A percentile compares a stretch with the other conserved stretches of the same genome.
These are phyloP conservation scores for Boleophthalmus pectinirostris DNA, from an alignment of 2,113 vertebrate genomes.

Conservation along the genomic window DNA sequence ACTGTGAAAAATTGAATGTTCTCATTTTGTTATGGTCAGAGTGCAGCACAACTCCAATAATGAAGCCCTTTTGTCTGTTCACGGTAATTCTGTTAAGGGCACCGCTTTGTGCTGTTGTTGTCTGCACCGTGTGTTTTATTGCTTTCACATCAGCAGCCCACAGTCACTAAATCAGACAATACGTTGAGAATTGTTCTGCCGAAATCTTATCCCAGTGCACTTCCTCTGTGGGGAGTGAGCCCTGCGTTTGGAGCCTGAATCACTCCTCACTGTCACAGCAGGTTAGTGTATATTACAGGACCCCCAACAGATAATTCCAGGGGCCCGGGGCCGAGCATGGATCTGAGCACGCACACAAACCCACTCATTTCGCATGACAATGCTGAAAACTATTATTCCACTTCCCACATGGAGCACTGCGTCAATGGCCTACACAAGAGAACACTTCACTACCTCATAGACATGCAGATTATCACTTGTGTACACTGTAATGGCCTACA, in stretches of 20 bases:
- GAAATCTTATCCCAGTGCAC: conserved; percentile 22
- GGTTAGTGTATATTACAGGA: conserved; percentile 68
- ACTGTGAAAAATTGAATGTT: conserved; percentile 13
- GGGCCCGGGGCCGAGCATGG: conserved; percentile 40
- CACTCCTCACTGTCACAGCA: conserved; percentile 70
- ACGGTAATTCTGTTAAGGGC: conserved; percentile 23
- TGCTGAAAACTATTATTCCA: conserved; percentile 28
- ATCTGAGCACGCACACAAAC: conserved; percentile 23
- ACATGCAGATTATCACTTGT: not conserved
- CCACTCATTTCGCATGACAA: conserved; percentile 33
- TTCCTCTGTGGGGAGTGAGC: conserved; percentile 46
- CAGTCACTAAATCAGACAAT: conserved; percentile 46
- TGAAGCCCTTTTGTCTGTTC: conserved; percentile 15
- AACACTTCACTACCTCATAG: not conserved
- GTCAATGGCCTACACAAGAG: conserved; percentile 15
- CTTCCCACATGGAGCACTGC: conserved; percentile 39
- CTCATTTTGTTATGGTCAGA: conserved; percentile 4
- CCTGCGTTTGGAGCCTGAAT: conserved; percentile 60
- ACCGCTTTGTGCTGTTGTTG: conserved; percentile 21
- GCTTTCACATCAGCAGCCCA: conserved; percentile 52
- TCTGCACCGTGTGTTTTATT: conserved; percentile 28
- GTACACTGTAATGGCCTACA: not conserved
- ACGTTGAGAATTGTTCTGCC: conserved; percentile 28
- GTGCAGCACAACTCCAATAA: conserved; percentile 2
- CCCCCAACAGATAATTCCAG: conserved; percentile 54